Evolutionary conservation across 2,113 vertebrate species (phyloP), one percentile per base, ranked within the genome.

Genomic region (Dascyllus trimaculatus): DNA sequence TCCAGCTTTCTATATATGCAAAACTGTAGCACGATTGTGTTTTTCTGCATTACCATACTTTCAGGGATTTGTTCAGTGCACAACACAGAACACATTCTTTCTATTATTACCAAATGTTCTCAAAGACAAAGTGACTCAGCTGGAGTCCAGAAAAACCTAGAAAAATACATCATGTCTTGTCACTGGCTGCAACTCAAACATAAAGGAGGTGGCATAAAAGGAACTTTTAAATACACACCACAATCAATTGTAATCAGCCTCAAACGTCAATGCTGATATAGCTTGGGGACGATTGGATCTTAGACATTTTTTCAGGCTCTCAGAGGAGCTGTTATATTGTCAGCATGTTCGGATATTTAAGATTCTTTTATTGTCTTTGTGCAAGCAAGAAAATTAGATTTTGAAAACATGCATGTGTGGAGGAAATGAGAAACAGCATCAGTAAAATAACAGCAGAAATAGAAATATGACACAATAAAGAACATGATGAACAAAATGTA

Each of bases 171-270:
- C 4, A 45, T 5, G 38, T 53, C 49, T 51, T 32, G 45, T 52
- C 14, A 2, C 18, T 38, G 0, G 22, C 49, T 56, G 26, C 15
- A 51, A 0, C 60, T 66, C n/a, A 62, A 66, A 24, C 43, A 61
- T 19, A 8, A 71, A 48, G 46, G 59, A 5, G 22, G 40, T 17
- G 43, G 46, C 38, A 40, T 40, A 3, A 53, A 49, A 18, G 48
- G 18, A 57, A 62, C 29, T 7, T 9, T 68, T 5, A 38, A 71
- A 75, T 49, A 26, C n/a, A 43, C 0, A 25, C 21, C 25, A 58
- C 9, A 70, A 77, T 74, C 43, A 74, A 19, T 21, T 65, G 62
- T 24, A 69, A 70, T 88, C 58, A 46, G 40, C 24, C 2, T 54
- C 40, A 59, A 43, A 65, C 0, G 0, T 69, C n/a, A 58, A 45